phyloP scores from a whole-genome alignment of 1,140 invertebrate species.

The Lepidostoma basale region DNA sequence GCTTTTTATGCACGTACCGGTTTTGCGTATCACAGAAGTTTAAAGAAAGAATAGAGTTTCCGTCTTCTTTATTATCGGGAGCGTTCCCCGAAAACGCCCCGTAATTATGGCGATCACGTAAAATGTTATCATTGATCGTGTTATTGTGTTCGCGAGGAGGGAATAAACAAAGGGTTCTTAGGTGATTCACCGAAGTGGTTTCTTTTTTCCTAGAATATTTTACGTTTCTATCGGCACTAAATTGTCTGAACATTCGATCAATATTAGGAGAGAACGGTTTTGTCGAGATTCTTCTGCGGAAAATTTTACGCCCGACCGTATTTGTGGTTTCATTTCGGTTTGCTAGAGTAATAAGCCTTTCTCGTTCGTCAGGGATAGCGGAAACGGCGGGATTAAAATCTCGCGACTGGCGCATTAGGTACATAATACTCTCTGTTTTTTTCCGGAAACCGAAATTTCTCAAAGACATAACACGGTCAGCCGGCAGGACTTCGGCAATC shows the following conservation, averaged over 20 bases:
- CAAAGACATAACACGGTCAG: background rate
- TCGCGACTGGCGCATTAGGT: background rate
- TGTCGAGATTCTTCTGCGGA: background rate
- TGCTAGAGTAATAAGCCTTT: background rate
- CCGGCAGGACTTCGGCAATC: background rate
- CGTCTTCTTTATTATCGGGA: slow-evolving; percentile 4
- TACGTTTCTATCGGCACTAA: background rate
- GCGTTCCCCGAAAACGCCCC: background rate
- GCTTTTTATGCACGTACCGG: background rate
- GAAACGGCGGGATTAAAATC: background rate
- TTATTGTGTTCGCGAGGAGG: slow-evolving; percentile 12
- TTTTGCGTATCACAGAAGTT: slow-evolving; percentile 18
- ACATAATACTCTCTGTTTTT: background rate
- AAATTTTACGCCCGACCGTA: background rate
- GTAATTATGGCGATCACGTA: slow-evolving; percentile 31
- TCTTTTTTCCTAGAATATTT: slow-evolving; percentile 13
- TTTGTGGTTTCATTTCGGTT: background rate
- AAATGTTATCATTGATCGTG: slow-evolving; percentile 17
- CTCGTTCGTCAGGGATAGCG: background rate
- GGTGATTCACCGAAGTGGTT: background rate
- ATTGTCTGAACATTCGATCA: background rate
- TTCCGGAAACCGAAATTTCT: background rate
- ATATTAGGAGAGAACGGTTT: background rate
- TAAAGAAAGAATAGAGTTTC: slow-evolving; percentile 17
- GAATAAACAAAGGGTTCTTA: slow-evolving; percentile 18